A percentile compares a stretch with the other conserved stretches of the same genome.
phyloP scores from a whole-genome alignment of 2,113 vertebrate genomes.

The Varanus salvator region DNA sequence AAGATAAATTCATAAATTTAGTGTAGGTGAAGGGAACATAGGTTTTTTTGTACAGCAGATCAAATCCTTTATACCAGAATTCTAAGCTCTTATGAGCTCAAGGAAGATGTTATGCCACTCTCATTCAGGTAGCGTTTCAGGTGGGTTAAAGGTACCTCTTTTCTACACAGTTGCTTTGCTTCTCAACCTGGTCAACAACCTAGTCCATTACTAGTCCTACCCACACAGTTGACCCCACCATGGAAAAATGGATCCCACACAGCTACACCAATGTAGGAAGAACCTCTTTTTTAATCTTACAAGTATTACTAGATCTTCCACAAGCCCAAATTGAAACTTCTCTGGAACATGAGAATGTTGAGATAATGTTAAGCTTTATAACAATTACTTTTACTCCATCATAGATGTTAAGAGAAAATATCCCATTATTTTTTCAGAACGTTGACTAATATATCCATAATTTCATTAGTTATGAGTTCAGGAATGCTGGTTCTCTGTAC shows the following conservation, averaged over 20 bases:
- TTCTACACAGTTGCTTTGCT: too few species aligned
- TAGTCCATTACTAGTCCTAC: background rate
- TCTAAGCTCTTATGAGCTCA: background rate
- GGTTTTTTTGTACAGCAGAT: background rate
- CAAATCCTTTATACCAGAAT: background rate
- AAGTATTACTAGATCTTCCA: background rate
- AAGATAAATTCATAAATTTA: background rate
- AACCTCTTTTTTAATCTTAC: background rate
- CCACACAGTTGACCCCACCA: too few species aligned
- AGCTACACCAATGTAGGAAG: background rate
- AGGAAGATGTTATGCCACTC: background rate
- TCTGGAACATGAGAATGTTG: background rate
- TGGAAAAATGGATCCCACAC: background rate
- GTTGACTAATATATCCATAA: background rate
- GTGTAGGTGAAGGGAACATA: background rate
- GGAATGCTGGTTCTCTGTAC: too few species aligned
- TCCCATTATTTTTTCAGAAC: background rate
- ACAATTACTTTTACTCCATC: too few species aligned
- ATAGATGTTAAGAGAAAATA: background rate
- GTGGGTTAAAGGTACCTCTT: background rate
- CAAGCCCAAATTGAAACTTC: background rate
- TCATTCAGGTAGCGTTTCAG: background rate
- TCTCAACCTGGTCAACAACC: too few species aligned
- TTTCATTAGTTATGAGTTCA: background rate
- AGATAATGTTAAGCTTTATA: background rate